phyloP scores from a whole-genome alignment of 2,888 invertebrate species.

The Sphaerophoria taeniata region DNA sequence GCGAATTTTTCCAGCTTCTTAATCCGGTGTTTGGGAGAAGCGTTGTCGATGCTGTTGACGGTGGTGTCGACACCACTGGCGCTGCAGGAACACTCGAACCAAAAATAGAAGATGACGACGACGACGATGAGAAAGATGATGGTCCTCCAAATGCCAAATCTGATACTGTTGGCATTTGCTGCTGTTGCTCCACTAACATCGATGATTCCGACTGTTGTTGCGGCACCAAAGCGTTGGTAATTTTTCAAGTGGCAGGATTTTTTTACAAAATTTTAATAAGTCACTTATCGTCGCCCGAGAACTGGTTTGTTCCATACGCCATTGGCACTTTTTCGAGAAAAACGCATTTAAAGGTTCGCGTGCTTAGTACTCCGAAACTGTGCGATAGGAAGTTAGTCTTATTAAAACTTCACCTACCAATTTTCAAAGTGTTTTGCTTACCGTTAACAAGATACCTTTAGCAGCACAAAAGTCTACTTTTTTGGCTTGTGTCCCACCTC shows the following conservation, averaged over 20 bases:
- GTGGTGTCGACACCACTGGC: slow-evolving; percentile 70
- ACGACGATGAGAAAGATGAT: slow-evolving; percentile 7
- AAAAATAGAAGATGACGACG: slow-evolving; percentile 42
- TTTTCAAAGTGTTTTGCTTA: too few relatives aligned
- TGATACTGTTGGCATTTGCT: slow-evolving; percentile 45
- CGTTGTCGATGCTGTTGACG: slow-evolving; percentile 77
- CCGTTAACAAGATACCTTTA: too few relatives aligned
- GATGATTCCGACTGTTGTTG: slow-evolving; percentile 61
- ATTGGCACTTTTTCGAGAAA: too few relatives aligned
- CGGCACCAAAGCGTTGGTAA: slow-evolving; percentile 63
- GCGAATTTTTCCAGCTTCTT: slow-evolving; percentile 80
- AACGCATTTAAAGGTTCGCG: too few relatives aligned
- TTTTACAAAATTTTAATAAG: slow-evolving; percentile 82
- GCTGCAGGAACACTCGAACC: slow-evolving; percentile 66
- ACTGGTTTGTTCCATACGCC: too few relatives aligned
- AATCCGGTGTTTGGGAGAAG: slow-evolving; percentile 81
- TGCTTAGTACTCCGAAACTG: too few relatives aligned
- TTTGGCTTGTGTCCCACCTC: too few relatives aligned
- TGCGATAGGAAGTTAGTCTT: too few relatives aligned
- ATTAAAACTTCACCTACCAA: too few relatives aligned
- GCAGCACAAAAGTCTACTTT: too few relatives aligned
- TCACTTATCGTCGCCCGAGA: too few relatives aligned
- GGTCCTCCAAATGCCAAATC: slow-evolving; percentile 32
- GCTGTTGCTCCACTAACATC: slow-evolving; percentile 34
- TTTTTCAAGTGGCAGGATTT: slow-evolving; percentile 79